These are phyloP conservation scores for Pharmacophagus antenor DNA, from an alignment of 2,888 invertebrate species.

Conservation along the genomic window DNA sequence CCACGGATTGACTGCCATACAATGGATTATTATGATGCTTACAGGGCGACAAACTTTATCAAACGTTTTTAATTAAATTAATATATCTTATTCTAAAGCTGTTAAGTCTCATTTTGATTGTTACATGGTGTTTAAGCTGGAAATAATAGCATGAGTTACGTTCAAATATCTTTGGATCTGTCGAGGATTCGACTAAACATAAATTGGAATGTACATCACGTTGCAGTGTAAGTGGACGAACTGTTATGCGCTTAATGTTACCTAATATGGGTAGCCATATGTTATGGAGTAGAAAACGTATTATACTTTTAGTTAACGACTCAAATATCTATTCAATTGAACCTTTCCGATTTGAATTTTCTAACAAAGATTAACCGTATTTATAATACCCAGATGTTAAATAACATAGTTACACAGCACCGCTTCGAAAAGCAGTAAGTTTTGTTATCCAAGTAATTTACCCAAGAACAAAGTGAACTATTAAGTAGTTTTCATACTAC, in stretches of 20 bases:
- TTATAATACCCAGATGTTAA: no score
- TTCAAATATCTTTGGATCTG: slow-evolving; percentile 42
- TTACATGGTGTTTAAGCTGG: slow-evolving; percentile 10
- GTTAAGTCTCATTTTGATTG: slow-evolving; percentile 13
- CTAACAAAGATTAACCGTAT: no score
- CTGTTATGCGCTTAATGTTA: slow-evolving; percentile 50
- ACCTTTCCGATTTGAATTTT: no score
- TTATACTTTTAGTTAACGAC: background rate
- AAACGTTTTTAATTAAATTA: slow-evolving; percentile 36
- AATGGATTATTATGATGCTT: slow-evolving; percentile 42
- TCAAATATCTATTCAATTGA: no score
- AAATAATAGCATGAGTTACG: slow-evolving; percentile 50
- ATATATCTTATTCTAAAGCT: slow-evolving; percentile 12
- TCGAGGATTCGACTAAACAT: slow-evolving; percentile 37
- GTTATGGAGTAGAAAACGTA: slow-evolving; percentile 26
- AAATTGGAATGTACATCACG: slow-evolving; percentile 47
- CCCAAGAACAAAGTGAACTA: no score
- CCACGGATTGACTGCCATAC: slow-evolving; percentile 57
- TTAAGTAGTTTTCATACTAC: no score
- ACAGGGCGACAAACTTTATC: slow-evolving; percentile 41
- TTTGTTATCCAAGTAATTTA: no score
- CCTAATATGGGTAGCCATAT: slow-evolving; percentile 46
- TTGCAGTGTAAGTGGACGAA: slow-evolving; percentile 36
- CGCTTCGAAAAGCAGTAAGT: no score
- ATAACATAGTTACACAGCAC: no score